Evolutionary conservation across 2,113 vertebrate genomes (phyloP), one percentile per base, ranked within the genome.

Genomic region (Tonatia bakeri): DNA sequence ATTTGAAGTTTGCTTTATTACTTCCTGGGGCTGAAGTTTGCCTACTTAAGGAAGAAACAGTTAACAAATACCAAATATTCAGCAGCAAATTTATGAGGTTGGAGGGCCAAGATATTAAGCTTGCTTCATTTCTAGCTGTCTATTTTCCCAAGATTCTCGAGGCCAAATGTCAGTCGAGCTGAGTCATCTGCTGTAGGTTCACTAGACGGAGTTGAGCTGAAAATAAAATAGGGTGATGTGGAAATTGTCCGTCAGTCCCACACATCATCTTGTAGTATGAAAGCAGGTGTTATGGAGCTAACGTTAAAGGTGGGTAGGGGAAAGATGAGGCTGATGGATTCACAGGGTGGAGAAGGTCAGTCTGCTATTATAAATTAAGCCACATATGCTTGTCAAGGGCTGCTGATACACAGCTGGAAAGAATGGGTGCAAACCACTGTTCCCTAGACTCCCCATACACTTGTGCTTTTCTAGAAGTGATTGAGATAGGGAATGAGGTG

Each of bases 1-100:
- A 87, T 73, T 61, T 38, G 36, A 64, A 83, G 43, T 79, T 77
- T 86, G 47, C 22, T 87, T 85, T 85, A 72, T 96, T 89, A 85
- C 33, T 77, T 93, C 43, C 64, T 52, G 67, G 54, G 36, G 52
- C 54, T 91, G 33, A 83, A 94, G 89, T 91, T 89, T 86, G n/a
- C 77, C 92, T 77, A 17, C 79, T 91, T 61, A 33, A 47, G 47
- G n/a, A 94, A 54, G 79, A 90, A 59, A 73, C 24, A 45, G 24
- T 79, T 33, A 52, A 40, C 38, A 81, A 50, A 92, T 73, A 86
- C 5, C 65, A 82, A 85, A 79, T 31, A 76, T 95, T 85, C 45
- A 12, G 36, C 24, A 75, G 64, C 19, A 84, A 80, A 90, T 40
- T 43, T 64, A 50, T 17, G 80, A 90, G 67, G 40, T 1, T n/a